Percentiles rank a stretch among this genome's conserved stretches.
Conservation (phyloP, 2,888 invertebrate species). For the Aspidiotus rigidus region DNA sequence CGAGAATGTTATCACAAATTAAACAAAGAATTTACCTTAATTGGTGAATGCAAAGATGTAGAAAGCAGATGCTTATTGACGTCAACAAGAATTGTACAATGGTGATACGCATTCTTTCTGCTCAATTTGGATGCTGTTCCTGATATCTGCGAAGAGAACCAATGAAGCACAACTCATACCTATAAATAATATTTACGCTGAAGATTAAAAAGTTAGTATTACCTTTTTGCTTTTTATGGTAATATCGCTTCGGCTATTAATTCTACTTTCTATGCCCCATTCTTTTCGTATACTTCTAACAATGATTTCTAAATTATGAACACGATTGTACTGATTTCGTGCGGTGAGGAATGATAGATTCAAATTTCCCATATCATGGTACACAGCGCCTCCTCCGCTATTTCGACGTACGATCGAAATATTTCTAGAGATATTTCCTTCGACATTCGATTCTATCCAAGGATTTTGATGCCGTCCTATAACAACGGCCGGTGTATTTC, state of each 20-base stretch:
- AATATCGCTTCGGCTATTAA: conserved; percentile 80
- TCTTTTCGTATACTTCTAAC: conserved; percentile 69
- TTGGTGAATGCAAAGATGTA: conserved; percentile 55
- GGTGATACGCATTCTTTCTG: conserved; percentile 85
- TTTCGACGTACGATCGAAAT: conserved; percentile 77
- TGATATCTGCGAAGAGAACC: conserved; percentile 59
- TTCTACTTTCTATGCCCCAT: conserved; percentile 65
- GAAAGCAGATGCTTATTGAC: conserved; percentile 68
- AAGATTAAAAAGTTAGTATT: conserved; percentile 39
- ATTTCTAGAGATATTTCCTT: conserved; percentile 54
- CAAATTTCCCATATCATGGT: conserved; percentile 87
- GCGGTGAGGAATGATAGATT: conserved; percentile 88
- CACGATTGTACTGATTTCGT: conserved; percentile 70
- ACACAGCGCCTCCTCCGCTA: conserved; percentile 94
- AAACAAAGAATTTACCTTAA: not conserved
- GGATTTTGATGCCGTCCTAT: conserved; percentile 96
- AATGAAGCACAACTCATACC: conserved; percentile 27
- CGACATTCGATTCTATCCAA: conserved; percentile 81
- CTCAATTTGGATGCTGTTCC: conserved; percentile 92
- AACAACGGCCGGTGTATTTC: conserved; percentile 87
- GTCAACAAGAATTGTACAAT: conserved; percentile 86
- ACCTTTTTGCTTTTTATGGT: conserved; percentile 69
- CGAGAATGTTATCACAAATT: not conserved
- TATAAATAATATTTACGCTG: conserved; percentile 1
- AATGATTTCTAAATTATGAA: conserved; percentile 78